These are phyloP conservation scores for Corynorhinus townsendii DNA, from an alignment of 2,113 vertebrate species.

Conservation along the genomic window DNA sequence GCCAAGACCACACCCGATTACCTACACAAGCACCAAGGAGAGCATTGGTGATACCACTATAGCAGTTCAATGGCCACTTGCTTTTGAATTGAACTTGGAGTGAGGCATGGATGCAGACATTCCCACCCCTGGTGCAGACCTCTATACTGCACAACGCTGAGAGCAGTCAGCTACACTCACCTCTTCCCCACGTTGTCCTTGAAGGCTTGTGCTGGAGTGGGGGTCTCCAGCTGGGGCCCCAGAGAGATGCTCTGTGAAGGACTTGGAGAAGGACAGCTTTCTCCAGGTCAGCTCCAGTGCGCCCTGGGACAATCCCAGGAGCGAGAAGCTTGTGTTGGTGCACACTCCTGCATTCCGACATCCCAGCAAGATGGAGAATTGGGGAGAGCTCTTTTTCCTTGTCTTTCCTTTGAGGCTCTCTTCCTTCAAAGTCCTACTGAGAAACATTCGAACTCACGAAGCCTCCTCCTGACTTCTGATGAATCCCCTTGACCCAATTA, in stretches of 20 bases:
- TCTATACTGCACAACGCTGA: not conserved
- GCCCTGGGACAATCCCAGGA: not conserved
- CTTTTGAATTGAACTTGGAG: not conserved
- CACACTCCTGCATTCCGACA: not conserved
- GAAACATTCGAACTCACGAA: not conserved
- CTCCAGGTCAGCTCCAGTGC: not conserved
- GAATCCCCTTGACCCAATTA: not conserved
- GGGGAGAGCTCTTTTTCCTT: not conserved
- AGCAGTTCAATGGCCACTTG: not conserved
- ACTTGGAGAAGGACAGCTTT: not conserved
- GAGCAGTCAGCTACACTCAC: not conserved
- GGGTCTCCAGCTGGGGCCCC: not conserved
- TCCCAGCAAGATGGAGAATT: not conserved
- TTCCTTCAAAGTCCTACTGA: not conserved
- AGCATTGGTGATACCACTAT: fast-evolving
- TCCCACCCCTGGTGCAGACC: not conserved
- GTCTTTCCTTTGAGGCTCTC: not conserved
- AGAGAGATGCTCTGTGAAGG: not conserved
- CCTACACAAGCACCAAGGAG: fast-evolving
- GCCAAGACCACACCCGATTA: not conserved
- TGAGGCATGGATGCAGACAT: not conserved
- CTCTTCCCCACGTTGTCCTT: not conserved
- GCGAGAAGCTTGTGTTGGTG: not conserved
- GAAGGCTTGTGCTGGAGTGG: not conserved
- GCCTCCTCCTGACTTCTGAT: not conserved